Conservation (phyloP, 92 coral and sea anemone genomes). For the Isaurus tuberculatus region DNA sequence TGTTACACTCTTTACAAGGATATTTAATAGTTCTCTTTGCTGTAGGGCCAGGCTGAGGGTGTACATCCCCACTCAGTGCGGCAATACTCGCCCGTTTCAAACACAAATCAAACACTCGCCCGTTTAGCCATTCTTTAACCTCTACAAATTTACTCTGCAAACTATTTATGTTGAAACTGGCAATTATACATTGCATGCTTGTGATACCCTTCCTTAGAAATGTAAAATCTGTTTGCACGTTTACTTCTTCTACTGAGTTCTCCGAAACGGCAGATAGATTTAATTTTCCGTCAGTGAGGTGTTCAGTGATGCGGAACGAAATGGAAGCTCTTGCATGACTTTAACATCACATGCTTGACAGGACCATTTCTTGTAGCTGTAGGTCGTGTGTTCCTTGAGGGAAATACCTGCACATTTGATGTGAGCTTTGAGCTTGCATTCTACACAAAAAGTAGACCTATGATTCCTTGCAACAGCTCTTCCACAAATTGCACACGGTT, state of each 20-base stretch:
- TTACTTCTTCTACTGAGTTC: neutral
- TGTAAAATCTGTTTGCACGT: neutral
- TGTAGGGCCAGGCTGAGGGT: too few species aligned
- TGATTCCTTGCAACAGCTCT: constrained; percentile 44
- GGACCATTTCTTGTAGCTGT: constrained; percentile 23
- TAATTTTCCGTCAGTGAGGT: constrained; percentile 5
- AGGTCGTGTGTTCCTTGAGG: constrained; percentile 23
- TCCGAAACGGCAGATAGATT: neutral
- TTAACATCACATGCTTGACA: constrained; percentile 2
- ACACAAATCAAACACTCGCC: constrained; percentile 42
- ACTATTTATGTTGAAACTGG: constrained; percentile 53
- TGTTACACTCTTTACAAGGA: too few species aligned
- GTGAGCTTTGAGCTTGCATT: constrained; percentile 23
- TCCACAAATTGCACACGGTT: constrained; percentile 42
- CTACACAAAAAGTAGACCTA: constrained; percentile 28
- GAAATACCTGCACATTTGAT: constrained; percentile 41
- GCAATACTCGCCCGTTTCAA: too few species aligned
- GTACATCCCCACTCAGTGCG: too few species aligned
- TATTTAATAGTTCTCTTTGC: too few species aligned
- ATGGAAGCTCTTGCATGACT: constrained; percentile 6
- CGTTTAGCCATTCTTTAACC: constrained; percentile 60
- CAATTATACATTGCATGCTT: constrained; percentile 55
- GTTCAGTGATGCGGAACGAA: constrained; percentile 20
- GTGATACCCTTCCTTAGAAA: constrained; percentile 24
- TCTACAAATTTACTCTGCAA: constrained; percentile 58